A percentile compares a stretch with the other conserved stretches of the same genome.
Evolutionary conservation across 2,797 vertebrate genomes (phyloP).

Genomic region (Esox lucius): DNA sequence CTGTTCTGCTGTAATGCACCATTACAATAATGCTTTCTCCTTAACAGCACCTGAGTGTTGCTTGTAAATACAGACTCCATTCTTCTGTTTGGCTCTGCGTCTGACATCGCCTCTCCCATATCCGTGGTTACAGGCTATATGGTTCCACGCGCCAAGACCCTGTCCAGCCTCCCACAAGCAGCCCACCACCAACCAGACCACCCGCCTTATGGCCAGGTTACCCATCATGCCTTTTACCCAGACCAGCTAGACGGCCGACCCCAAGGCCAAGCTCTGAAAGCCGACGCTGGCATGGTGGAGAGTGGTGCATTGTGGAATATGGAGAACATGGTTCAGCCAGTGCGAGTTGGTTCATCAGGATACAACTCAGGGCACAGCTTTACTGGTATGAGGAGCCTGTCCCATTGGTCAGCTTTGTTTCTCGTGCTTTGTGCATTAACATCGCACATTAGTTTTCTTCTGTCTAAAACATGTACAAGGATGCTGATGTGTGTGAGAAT

Average conservation of each 20-base stretch:
- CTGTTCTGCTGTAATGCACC: background rate
- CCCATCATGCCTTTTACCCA: slow-evolving; percentile 72
- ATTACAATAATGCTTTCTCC: background rate
- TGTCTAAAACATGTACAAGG: background rate
- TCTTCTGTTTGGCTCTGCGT: background rate
- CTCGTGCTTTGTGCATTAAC: no score
- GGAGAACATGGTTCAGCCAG: slow-evolving; percentile 56
- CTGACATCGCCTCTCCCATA: background rate
- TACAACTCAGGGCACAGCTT: slow-evolving; percentile 69
- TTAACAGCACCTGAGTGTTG: background rate
- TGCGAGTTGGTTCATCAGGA: slow-evolving; percentile 62
- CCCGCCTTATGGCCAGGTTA: slow-evolving; percentile 64
- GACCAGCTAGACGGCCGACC: slow-evolving; percentile 62
- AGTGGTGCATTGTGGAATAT: slow-evolving; percentile 69
- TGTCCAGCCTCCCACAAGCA: slow-evolving; percentile 58
- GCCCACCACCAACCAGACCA: slow-evolving; percentile 55
- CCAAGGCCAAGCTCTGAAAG: slow-evolving; percentile 54
- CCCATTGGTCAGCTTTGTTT: background rate
- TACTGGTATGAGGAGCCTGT: slow-evolving; percentile 69
- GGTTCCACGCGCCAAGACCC: slow-evolving; percentile 54
- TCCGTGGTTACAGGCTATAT: slow-evolving; percentile 60
- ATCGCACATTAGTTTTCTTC: no score
- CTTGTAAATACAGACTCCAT: background rate
- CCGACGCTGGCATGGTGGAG: slow-evolving; percentile 52
- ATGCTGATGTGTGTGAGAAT: background rate